Evolutionary conservation across 2,113 vertebrate genomes (phyloP).

Genomic region (Silurus glanis): DNA sequence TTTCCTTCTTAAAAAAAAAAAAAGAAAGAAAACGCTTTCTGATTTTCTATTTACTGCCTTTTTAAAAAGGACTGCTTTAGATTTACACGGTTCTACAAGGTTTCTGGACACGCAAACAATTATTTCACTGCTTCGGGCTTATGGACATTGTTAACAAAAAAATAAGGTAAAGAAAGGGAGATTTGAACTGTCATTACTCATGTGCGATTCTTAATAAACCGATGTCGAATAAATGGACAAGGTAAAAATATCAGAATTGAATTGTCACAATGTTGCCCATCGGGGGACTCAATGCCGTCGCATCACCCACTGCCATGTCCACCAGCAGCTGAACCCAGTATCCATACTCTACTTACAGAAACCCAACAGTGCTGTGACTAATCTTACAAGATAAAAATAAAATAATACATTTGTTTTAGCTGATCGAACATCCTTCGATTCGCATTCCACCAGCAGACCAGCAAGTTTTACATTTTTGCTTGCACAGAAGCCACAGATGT

Average conservation of each 20-base stretch:
- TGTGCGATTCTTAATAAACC: not conserved
- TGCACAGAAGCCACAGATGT: too few species aligned
- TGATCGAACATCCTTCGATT: too few species aligned
- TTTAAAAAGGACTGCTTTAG: not conserved
- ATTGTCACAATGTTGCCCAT: too few species aligned
- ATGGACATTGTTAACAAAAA: not conserved
- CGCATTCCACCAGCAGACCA: too few species aligned
- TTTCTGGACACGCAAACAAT: not conserved
- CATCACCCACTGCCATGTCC: too few species aligned
- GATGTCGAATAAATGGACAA: not conserved
- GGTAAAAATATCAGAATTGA: not conserved
- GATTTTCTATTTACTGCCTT: conserved; percentile 14
- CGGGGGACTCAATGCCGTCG: too few species aligned
- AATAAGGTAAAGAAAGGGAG: not conserved
- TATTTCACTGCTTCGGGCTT: not conserved
- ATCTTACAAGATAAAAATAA: too few species aligned
- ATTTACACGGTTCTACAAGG: not conserved
- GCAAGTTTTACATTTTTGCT: too few species aligned
- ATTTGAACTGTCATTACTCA: not conserved
- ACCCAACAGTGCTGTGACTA: too few species aligned
- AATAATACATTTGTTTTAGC: too few species aligned
- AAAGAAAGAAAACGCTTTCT: conserved; percentile 3
- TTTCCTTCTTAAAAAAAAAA: not conserved
- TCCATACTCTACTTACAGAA: too few species aligned
- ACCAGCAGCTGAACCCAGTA: too few species aligned